phyloP scores from a whole-genome alignment of 2,113 vertebrate species.

The Bujurquina vittata region DNA sequence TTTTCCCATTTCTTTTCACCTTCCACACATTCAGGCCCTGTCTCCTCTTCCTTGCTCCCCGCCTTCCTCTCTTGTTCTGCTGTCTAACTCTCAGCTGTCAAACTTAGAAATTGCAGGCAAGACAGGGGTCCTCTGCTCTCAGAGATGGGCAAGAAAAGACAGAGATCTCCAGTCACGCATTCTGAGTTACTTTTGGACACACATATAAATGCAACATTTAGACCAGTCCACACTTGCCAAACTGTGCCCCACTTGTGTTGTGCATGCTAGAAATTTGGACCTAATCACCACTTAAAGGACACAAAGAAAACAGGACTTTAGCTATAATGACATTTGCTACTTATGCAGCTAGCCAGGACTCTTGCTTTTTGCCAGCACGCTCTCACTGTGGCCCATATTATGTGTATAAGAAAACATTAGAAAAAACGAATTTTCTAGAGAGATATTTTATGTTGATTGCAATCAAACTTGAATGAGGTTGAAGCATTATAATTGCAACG shows the following conservation, averaged over 20 bases:
- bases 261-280: slow-evolving; percentile 28
- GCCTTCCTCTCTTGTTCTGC: slow-evolving; percentile 39
- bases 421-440: slow-evolving; percentile 18
- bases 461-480: slow-evolving; percentile 53
- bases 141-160: slow-evolving; percentile 61
- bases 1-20: slow-evolving; percentile 21
- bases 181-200: slow-evolving; percentile 26
- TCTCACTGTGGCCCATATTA: neutral
- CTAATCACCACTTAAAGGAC: neutral
- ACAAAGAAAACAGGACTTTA: neutral
- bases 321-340: slow-evolving; percentile 2
- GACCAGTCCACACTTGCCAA: slow-evolving; percentile 34
- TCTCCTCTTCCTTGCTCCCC: neutral
- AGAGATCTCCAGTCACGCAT: slow-evolving; percentile 42
- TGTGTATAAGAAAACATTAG: slow-evolving; percentile 18
- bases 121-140: slow-evolving; percentile 69
- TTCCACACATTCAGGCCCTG: slow-evolving; percentile 7
- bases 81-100: slow-evolving; percentile 75
- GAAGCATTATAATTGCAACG: slow-evolving; percentile 19
- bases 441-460: slow-evolving; percentile 51
- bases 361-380: neutral
- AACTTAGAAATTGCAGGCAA: slow-evolving; percentile 72
- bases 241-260: slow-evolving; percentile 9
- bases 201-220: slow-evolving; percentile 9
- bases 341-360: slow-evolving; percentile 16